Percentiles rank a stretch among this genome's conserved stretches.
Conservation (phyloP, 2,888 invertebrate species). For the Pachydiplax longipennis region DNA sequence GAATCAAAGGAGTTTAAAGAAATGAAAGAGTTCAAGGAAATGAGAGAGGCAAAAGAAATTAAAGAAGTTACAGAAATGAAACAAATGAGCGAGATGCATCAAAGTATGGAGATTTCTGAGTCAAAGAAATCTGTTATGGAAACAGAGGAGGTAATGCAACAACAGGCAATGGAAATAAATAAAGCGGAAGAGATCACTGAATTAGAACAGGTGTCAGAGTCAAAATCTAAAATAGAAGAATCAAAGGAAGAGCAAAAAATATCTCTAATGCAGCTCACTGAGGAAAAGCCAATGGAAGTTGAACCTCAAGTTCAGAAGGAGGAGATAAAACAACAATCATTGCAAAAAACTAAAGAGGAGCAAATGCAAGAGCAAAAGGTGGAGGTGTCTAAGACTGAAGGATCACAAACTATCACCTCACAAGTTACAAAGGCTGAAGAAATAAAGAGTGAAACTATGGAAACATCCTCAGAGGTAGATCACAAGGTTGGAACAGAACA, state of each 20-base stretch:
- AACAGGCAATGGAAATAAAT: not conserved
- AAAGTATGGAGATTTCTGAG: not conserved
- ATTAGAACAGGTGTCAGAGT: not conserved
- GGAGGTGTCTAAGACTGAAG: not conserved
- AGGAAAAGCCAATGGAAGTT: not conserved
- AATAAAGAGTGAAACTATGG: not conserved
- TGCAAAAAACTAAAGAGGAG: not conserved
- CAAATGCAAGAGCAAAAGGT: not conserved
- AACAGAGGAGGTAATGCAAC: not conserved
- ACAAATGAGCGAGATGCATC: not conserved
- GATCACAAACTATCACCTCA: not conserved
- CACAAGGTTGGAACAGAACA: not conserved
- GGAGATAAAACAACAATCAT: not conserved
- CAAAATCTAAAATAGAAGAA: not conserved
- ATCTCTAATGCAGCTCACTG: not conserved
- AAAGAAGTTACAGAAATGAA: not conserved
- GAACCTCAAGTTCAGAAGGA: not conserved
- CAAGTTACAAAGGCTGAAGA: not conserved
- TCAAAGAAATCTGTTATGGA: not conserved
- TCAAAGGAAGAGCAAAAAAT: not conserved
- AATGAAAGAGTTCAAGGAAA: not conserved
- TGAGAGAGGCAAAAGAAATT: conserved; percentile 4
- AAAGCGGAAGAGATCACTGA: not conserved
- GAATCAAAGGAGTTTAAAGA: not conserved
- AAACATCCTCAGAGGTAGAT: not conserved